A percentile compares a stretch with the other conserved stretches of the same genome.
Conservation (phyloP, 2,888 invertebrate species). For the Girardia tigrina region DNA sequence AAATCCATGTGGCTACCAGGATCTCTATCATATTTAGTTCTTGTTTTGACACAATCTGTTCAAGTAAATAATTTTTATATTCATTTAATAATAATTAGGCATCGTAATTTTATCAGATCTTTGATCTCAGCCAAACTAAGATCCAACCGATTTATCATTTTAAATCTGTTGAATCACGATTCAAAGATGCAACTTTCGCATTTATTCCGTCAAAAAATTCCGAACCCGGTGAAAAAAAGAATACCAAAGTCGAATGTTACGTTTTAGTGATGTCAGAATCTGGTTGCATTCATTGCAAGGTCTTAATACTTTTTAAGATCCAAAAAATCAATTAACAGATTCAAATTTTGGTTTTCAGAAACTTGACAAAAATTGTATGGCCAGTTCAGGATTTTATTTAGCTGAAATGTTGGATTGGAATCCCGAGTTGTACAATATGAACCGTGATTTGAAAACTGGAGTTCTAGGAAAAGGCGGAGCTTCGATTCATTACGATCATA, state of each 20-base stretch:
- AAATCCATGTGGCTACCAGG: constrained; percentile 79
- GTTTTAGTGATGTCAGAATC: constrained; percentile 19
- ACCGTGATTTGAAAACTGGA: constrained; percentile 21
- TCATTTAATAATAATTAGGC: too few species aligned
- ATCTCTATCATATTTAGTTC: constrained; percentile 80
- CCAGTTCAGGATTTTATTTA: constrained; percentile 6
- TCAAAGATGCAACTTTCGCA: constrained; percentile 66
- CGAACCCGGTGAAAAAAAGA: constrained; percentile 56
- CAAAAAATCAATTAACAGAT: too few species aligned
- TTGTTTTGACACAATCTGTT: constrained; percentile 87
- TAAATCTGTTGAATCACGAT: constrained; percentile 79
- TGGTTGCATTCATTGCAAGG: constrained; percentile 26
- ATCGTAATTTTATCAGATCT: too few species aligned
- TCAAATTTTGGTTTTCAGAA: background rate
- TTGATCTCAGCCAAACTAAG: constrained; percentile 73
- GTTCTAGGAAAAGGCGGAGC: constrained; percentile 62
- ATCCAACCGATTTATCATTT: constrained; percentile 81
- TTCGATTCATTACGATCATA: constrained; percentile 86
- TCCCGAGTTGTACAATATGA: background rate
- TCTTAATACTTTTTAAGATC: background rate
- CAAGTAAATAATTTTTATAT: constrained; percentile 52
- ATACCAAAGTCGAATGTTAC: background rate
- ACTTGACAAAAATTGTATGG: constrained; percentile 20
- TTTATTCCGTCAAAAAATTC: constrained; percentile 38
- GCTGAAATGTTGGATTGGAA: constrained; percentile 28